Evolutionary conservation across 2,113 vertebrate species (phyloP), one percentile per base, ranked within the genome.

Genomic region (Ceyx cyanopectus): DNA sequence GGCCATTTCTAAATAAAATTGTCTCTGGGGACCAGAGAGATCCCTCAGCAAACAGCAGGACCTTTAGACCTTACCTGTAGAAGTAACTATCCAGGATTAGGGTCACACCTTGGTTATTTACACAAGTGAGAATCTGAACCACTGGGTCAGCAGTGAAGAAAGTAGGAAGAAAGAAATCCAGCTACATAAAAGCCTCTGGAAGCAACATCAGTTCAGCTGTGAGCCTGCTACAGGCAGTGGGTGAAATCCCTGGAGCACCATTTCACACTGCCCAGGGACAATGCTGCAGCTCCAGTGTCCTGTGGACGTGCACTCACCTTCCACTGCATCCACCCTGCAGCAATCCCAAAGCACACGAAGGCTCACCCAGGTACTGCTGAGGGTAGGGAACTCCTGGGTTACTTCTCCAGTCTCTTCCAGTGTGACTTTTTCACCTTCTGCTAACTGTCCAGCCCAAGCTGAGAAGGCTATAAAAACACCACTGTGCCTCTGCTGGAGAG

Each of bases 281-380:
- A 3, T 0, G 0, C 24, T 8, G 10, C 62, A 70, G 57, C 29
- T 78, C 15, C 70, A 0, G 13, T 11, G 41, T 23, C 72, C 60
- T 32, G 4, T 6, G 30, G 63, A 37, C 0, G 0, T 14, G 23
- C 40, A 6, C 53, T 67, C 2, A 0, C 30, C n/a, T 56, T 78
- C 40, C 85, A 74, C 50, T 1, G 0, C 34, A 20, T 5, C 40
- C 58, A 74, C 56, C 41, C 50, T 51, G 58, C 43, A 72, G 85
- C n/a, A 80, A 74, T 21, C 16, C 7, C 9, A 0, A 19, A 27
- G 74, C 2, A 30, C 24, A 5, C 0, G 6, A 40, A 40, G 24
- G 43, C 30, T 57, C 21, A 54, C 56, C 9, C 17, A 46, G 37
- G 26, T 0, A 0, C 45, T 83, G 51, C 69, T 4, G 1, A 62